Evolutionary conservation across 2,797 vertebrate genomes (phyloP).

Genomic region (Pantherophis alleghaniensis): DNA sequence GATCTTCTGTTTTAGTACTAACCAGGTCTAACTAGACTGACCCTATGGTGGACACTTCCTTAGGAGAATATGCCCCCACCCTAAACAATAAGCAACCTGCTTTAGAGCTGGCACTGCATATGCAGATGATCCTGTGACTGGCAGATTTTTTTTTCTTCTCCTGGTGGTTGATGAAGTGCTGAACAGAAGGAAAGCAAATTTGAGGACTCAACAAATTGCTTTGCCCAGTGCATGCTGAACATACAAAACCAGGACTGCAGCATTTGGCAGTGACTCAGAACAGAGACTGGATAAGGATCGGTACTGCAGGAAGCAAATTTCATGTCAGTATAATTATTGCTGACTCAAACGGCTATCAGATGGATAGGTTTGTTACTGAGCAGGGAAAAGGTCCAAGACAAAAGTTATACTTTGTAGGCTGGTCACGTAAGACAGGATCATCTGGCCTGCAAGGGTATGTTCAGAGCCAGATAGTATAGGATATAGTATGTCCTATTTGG

Average conservation of each 20-base stretch:
- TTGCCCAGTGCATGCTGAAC: not conserved
- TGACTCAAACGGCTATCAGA: not conserved
- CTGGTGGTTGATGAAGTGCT: not conserved
- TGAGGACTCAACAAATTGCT: not conserved
- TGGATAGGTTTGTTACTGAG: not conserved
- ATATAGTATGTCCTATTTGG: not conserved
- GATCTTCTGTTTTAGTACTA: not conserved
- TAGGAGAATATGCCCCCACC: not conserved
- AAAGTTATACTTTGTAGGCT: not conserved
- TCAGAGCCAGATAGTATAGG: not conserved
- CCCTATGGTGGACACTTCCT: not conserved
- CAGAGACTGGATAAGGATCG: not conserved
- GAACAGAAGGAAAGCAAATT: not conserved
- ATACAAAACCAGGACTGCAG: not conserved
- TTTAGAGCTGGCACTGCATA: not conserved
- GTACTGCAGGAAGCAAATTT: not conserved
- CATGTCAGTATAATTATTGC: not conserved
- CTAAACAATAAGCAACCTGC: not conserved
- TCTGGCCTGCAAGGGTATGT: not conserved
- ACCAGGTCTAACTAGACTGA: not conserved
- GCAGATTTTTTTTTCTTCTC: not conserved
- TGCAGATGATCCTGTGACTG: not conserved
- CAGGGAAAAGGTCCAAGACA: not conserved
- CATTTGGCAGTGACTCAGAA: not conserved
- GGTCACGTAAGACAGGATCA: not conserved